Evolutionary conservation across 2,888 invertebrate species (phyloP), one percentile per base, ranked within the genome.

Genomic region (Bombylius discolor): DNA sequence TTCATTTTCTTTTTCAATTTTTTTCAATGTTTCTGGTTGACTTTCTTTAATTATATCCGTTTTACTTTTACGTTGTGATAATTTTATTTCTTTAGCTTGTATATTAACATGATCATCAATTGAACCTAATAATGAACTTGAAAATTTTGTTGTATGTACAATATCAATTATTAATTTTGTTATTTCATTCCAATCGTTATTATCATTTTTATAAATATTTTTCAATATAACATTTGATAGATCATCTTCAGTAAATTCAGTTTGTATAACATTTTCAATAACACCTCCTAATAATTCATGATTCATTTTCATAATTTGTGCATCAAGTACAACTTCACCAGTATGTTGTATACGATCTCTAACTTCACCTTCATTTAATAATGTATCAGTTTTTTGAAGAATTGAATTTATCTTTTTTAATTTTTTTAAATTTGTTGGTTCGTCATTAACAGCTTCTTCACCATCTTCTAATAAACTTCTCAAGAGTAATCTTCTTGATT

Each of bases 1-100:
- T 56, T 77, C 75, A 59, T 79, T 79, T 48, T 75, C 75, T 55
- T 78, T 77, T 14, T 75, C 74, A 9, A 75, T 56, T 53, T 68
- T 68, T 4, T 70, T 67, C 11, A 81, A 65, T 59, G 73, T 76
- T 62, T 77, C 75, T 4, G 78, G 77, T 55, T 23, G 5, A 56
- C 59, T 59, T 58, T 67, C 70, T 50, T 59, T 57, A 34, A 56
- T 62, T 3, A 68, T 66, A 51, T 64, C 66, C 51, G 69, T 70
- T 51, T 72, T 71, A 45, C 64, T 66, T 63, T 62, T 65, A 23
- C 70, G 65, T 63, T 73, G 69, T 60, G 74, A 75, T 33, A 61
- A 50, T 0, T 59, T 45, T 5, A 58, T 64, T 47, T 65, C 60
- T 14, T 65, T 67, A 23, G 1, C 5, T 8, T 42, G 39, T 5